Percentiles rank a stretch among this genome's conserved stretches.
Conservation (phyloP, 1,140 invertebrate genomes). For the Nilaparvata lugens region DNA sequence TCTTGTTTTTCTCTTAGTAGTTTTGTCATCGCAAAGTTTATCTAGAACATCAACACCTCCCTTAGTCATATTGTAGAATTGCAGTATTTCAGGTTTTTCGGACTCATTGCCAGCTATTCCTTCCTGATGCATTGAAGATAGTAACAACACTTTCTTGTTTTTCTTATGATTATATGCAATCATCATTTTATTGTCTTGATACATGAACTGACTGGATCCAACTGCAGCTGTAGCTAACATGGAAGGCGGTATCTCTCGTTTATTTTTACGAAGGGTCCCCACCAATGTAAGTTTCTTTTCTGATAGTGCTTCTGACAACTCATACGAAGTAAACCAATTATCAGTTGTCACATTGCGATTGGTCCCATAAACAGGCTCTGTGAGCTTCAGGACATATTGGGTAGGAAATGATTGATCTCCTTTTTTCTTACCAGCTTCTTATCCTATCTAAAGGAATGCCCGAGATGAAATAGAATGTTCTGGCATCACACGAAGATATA, state of each 20-base stretch:
- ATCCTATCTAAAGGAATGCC: neutral
- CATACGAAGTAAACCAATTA: neutral
- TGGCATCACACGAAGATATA: no score
- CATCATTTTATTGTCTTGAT: no score
- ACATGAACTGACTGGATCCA: no score
- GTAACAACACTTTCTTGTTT: neutral
- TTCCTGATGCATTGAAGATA: neutral
- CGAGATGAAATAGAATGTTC: no score
- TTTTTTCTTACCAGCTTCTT: neutral
- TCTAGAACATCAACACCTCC: no score
- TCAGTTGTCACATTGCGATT: neutral
- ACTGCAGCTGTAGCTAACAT: neutral
- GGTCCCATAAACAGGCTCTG: neutral
- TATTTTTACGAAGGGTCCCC: neutral
- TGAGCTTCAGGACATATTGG: neutral
- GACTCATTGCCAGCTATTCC: neutral
- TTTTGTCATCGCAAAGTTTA: neutral
- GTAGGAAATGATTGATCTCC: neutral
- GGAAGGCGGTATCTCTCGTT: neutral
- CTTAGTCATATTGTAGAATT: neutral
- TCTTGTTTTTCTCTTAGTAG: neutral
- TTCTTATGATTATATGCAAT: neutral
- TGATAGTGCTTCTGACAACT: neutral
- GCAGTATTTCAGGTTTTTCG: neutral
- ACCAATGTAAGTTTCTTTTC: neutral